Evolutionary conservation across 1,140 invertebrate genomes (phyloP).

Genomic region (Microplitis demolitor): DNA sequence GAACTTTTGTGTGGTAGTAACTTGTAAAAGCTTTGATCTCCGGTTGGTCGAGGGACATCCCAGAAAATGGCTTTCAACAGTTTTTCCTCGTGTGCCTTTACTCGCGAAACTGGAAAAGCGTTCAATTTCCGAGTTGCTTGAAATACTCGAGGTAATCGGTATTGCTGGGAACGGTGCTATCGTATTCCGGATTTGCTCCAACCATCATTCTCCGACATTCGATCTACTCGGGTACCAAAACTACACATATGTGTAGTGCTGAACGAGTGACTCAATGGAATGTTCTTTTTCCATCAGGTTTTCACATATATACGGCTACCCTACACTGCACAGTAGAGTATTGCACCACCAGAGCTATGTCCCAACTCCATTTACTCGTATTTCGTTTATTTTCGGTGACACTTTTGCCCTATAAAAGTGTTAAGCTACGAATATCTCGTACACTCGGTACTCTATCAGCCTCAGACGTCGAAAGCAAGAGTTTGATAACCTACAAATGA

Average conservation of each 20-base stretch:
- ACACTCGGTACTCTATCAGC: too few relatives aligned
- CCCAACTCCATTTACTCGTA: too few relatives aligned
- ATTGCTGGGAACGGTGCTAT: background rate
- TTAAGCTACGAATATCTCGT: too few relatives aligned
- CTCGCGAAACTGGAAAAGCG: background rate
- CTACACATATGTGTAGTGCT: background rate
- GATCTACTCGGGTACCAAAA: background rate
- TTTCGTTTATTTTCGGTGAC: too few relatives aligned
- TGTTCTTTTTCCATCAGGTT: background rate
- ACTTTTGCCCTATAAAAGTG: too few relatives aligned
- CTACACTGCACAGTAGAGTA: too few relatives aligned
- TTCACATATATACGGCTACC: background rate
- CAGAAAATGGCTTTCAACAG: slow-evolving; percentile 14
- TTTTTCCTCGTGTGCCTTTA: background rate
- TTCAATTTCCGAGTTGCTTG: slow-evolving; percentile 14
- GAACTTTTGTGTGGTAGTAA: too few relatives aligned
- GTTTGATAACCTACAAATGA: too few relatives aligned
- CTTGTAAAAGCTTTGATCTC: slow-evolving; percentile 4
- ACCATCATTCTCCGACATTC: slow-evolving; percentile 12
- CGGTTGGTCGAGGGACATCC: background rate
- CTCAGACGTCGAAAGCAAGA: too few relatives aligned
- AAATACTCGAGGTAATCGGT: slow-evolving; percentile 15
- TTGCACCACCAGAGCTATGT: too few relatives aligned
- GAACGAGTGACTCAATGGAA: background rate
- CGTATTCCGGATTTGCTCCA: slow-evolving; percentile 9